phyloP scores from a whole-genome alignment of 2,888 invertebrate genomes.

The Hipparchia sbordonii region DNA sequence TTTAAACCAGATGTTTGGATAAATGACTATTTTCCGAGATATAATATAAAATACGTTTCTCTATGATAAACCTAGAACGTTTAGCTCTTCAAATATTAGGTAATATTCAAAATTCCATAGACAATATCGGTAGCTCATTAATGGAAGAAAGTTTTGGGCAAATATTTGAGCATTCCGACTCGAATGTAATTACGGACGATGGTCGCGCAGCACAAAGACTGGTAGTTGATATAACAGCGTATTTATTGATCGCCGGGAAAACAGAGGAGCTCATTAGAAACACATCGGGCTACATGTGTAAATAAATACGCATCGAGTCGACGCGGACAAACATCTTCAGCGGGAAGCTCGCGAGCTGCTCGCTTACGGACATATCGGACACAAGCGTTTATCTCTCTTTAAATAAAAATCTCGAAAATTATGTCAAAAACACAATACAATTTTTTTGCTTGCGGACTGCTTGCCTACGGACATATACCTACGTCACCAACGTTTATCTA shows the following conservation, averaged over 20 bases:
- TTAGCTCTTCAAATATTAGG: constrained; percentile 53
- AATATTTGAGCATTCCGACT: constrained; percentile 75
- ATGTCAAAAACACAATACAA: too few species aligned
- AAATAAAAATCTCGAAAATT: too few species aligned
- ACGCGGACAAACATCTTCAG: constrained; percentile 65
- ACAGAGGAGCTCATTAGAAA: constrained; percentile 73
- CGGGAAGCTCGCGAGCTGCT: constrained; percentile 52
- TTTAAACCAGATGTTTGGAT: too few species aligned
- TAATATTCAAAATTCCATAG: constrained; percentile 63
- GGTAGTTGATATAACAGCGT: constrained; percentile 75
- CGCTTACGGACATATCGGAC: constrained; percentile 40
- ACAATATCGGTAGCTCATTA: constrained; percentile 79
- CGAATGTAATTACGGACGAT: constrained; percentile 71
- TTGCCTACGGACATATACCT: too few species aligned
- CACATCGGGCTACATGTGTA: constrained; percentile 75
- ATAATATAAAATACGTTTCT: too few species aligned
- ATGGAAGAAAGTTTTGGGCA: constrained; percentile 76
- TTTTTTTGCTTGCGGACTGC: too few species aligned
- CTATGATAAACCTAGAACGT: constrained; percentile 4
- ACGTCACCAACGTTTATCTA: too few species aligned
- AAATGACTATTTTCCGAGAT: too few species aligned
- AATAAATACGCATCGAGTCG: constrained; percentile 69
- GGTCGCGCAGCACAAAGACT: constrained; percentile 67
- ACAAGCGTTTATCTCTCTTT: background rate
- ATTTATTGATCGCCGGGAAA: constrained; percentile 60